Base-by-base conservation (phyloP, 2,888 invertebrate genomes). In the Nezara viridula region DNA sequence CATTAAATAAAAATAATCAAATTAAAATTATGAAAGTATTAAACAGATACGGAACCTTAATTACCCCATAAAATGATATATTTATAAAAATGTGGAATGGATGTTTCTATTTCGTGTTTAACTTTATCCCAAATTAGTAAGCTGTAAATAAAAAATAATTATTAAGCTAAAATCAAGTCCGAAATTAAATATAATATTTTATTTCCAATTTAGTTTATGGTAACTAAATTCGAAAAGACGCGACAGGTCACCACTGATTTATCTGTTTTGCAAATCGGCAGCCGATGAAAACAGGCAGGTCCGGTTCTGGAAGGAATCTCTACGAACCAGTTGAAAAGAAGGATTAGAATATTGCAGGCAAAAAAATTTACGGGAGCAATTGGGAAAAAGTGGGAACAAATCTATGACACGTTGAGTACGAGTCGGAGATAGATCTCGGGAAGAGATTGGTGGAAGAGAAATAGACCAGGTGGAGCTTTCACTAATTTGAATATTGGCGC, bases 401-500 rank as follows among this genome's bases (percentile, higher is more conserved):
- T 44, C 4, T 81, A 47, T 44, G 81, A 81, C 81, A 81, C 3
- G 12, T 12, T 2, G 44, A n/a, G 81, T n/a, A 81, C 44, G 44
- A 81, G 81, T 44, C 44, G 44, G 44, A 81, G 81, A 81, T 81
- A 44, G 81, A 81, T 47, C 44, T n/a, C 5, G 10, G 10, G 44
- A n/a, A 81, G 81, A 47, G 81, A 81, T 81, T 81, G 44, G 44
- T n/a, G 6, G 44, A 81, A n/a, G 81, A 81, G 40, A 81, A 81
- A 81, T 81, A 81, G 81, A 81, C 81, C 81, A 81, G 81, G 4
- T 81, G 81, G 81, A 81, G 81, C 86, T 86, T 86, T 86, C 86
- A 86, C 86, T 86, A 86, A 86, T 86, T 86, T 86, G 86, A 86
- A 86, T 86, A 81, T 81, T 81, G 81, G 81, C 81, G 81, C 81